A percentile compares a stretch with the other conserved stretches of the same genome.
Evolutionary conservation across 2,888 invertebrate genomes (phyloP).

Genomic region (Gymnosoma rotundatum): DNA sequence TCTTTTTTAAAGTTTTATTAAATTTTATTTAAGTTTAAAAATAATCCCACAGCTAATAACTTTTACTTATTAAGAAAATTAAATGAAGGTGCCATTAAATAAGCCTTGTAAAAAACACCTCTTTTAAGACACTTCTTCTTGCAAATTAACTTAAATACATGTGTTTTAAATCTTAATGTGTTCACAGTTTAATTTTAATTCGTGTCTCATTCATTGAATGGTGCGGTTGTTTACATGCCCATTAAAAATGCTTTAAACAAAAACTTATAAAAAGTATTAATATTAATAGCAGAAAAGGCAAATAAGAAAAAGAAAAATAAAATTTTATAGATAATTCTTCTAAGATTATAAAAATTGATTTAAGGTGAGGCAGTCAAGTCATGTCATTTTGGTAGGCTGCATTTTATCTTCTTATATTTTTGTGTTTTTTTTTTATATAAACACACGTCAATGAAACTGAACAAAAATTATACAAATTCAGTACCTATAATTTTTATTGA

Average conservation of each 20-base stretch:
- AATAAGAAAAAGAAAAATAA: constrained; percentile 26
- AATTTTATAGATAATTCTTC: constrained; percentile 59
- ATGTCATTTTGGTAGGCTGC: constrained; percentile 60
- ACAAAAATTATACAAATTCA: constrained; percentile 40
- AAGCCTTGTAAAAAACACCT: background rate
- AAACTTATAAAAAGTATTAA: constrained; percentile 11
- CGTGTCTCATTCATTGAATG: constrained; percentile 38
- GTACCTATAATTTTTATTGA: constrained; percentile 51
- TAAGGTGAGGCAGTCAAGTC: constrained; percentile 66
- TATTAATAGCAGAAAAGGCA: constrained; percentile 32
- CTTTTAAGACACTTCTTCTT: background rate
- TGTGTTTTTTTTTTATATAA: constrained; percentile 22
- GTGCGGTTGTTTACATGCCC: constrained; percentile 68
- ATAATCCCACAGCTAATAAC: too few relatives aligned
- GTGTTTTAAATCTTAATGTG: constrained; percentile 48
- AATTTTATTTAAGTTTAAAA: too few relatives aligned
- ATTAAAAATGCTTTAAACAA: constrained; percentile 41
- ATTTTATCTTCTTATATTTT: constrained; percentile 31
- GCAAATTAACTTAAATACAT: constrained; percentile 35
- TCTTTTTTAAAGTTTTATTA: too few relatives aligned
- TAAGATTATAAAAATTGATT: constrained; percentile 68
- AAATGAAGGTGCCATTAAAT: background rate
- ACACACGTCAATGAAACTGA: constrained; percentile 17
- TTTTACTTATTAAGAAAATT: too few relatives aligned
- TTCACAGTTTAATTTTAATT: constrained; percentile 12